phyloP scores from a whole-genome alignment of 2,113 vertebrate species.

The Alosa alosa region DNA sequence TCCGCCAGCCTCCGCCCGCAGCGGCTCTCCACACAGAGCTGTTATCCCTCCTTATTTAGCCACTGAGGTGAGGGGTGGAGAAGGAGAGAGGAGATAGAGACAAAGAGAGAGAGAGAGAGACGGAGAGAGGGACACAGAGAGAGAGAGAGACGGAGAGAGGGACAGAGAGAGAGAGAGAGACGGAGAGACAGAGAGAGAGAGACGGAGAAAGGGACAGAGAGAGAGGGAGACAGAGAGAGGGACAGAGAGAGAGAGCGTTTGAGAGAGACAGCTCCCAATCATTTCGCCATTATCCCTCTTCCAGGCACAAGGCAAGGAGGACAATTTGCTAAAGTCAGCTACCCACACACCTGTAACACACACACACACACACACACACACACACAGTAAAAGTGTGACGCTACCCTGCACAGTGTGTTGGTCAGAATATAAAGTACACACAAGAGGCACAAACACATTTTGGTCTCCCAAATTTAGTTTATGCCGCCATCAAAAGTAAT shows the following conservation, averaged over 20 bases:
- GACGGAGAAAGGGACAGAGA: constrained; percentile 14
- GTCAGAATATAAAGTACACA: not conserved
- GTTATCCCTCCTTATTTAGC: constrained; percentile 41
- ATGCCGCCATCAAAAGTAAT: not conserved
- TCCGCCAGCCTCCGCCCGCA: not conserved
- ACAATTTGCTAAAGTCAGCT: constrained; percentile 29
- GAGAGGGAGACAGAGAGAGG: constrained; percentile 31
- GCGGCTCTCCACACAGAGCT: constrained; percentile 18
- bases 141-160: constrained; percentile 33
- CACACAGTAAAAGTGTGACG: not conserved
- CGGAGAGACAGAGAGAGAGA: not conserved
- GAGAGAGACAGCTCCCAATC: constrained; percentile 8
- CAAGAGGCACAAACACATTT: not conserved
- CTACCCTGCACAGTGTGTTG: not conserved
- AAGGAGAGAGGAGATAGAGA: not conserved
- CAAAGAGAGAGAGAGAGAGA: constrained; percentile 9
- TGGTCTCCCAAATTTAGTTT: not conserved
- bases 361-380: not conserved
- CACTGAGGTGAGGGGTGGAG: constrained; percentile 22
- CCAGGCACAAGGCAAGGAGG: constrained; percentile 23
- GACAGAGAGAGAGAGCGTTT: not conserved
- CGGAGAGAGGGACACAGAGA: not conserved
- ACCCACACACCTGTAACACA: not conserved
- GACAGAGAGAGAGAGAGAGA: not conserved
- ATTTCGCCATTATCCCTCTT: constrained; percentile 43